Percentiles rank a stretch among this genome's conserved stretches.
phyloP scores from a whole-genome alignment of 2,797 vertebrate species.

The Etheostoma nigrum region DNA sequence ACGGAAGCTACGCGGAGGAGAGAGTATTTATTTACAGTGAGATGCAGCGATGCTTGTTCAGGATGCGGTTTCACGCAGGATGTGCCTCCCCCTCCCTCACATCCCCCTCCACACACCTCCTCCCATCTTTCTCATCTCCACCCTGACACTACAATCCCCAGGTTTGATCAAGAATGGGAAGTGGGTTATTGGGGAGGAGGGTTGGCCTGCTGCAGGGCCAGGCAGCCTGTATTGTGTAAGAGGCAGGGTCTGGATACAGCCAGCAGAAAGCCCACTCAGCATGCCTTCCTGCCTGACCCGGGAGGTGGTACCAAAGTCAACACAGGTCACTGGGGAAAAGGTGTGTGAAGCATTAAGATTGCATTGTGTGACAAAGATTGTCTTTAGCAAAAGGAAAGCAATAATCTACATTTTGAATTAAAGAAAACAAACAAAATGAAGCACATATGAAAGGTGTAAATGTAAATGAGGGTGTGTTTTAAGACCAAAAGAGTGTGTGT shows the following conservation, averaged over 20 bases:
- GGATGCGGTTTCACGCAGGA: conserved; percentile 99
- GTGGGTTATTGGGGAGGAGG: conserved; percentile 64
- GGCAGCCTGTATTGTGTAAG: conserved; percentile 84
- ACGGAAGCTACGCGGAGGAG: conserved; percentile 93
- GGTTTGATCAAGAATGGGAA: conserved; percentile 88
- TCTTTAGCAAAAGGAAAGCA: conserved; percentile 24
- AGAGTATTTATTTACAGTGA: conserved; percentile 99
- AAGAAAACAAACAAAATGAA: conserved; percentile 12
- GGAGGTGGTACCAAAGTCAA: conserved; percentile 76
- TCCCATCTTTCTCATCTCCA: conserved; percentile 74
- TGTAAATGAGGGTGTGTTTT: not conserved
- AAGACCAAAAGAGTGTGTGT: conserved; percentile 33
- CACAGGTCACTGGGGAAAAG: conserved; percentile 74
- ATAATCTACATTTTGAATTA: conserved; percentile 15
- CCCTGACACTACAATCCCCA: conserved; percentile 83
- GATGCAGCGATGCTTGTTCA: conserved; percentile 96
- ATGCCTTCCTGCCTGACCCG: conserved; percentile 81
- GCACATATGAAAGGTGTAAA: not conserved
- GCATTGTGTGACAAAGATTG: conserved; percentile 38
- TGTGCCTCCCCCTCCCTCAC: conserved; percentile 86
- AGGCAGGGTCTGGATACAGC: conserved; percentile 82
- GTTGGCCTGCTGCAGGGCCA: conserved; percentile 58
- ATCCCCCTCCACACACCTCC: conserved; percentile 68
- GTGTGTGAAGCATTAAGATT: conserved; percentile 48
- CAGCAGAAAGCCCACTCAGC: conserved; percentile 79